These are phyloP conservation scores for Myotis vivesi DNA, from an alignment of 2,797 vertebrate species.

Conservation along the genomic window DNA sequence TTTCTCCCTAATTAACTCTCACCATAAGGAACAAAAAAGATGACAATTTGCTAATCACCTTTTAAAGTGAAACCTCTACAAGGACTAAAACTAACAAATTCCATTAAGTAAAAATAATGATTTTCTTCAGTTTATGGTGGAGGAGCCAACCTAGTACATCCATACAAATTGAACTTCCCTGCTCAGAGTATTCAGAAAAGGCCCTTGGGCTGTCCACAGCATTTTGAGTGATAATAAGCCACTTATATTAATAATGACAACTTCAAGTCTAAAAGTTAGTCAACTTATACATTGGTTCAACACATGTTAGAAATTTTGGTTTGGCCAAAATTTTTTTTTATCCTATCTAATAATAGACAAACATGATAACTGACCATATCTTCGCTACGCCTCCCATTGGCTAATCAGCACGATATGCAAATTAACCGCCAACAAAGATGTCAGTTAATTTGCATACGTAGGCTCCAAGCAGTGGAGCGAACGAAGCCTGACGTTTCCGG, in stretches of 20 bases:
- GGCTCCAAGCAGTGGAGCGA: too few species aligned
- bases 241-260: slow-evolving; percentile 22
- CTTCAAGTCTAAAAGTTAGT: slow-evolving; percentile 33
- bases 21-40: neutral
- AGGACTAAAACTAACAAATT: slow-evolving; percentile 13
- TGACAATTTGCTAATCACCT: neutral
- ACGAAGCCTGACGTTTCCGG: too few species aligned
- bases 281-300: neutral
- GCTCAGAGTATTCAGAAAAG: slow-evolving; percentile 59
- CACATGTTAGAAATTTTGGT: slow-evolving; percentile 20
- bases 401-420: too few species aligned
- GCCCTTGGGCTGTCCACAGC: neutral
- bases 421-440: too few species aligned
- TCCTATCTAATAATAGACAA: too few species aligned
- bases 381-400: too few species aligned
- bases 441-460: too few species aligned
- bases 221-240: neutral
- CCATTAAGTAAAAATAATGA: slow-evolving; percentile 33
- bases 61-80: slow-evolving; percentile 12
- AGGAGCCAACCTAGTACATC: neutral
- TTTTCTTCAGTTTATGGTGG: slow-evolving; percentile 1
- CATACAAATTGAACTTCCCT: slow-evolving; percentile 25
- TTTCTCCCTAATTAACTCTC: slow-evolving; percentile 43
- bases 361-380: too few species aligned
- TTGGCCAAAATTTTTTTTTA: neutral